Conservation (phyloP, 2,888 invertebrate genomes). For the Formica aserva region DNA sequence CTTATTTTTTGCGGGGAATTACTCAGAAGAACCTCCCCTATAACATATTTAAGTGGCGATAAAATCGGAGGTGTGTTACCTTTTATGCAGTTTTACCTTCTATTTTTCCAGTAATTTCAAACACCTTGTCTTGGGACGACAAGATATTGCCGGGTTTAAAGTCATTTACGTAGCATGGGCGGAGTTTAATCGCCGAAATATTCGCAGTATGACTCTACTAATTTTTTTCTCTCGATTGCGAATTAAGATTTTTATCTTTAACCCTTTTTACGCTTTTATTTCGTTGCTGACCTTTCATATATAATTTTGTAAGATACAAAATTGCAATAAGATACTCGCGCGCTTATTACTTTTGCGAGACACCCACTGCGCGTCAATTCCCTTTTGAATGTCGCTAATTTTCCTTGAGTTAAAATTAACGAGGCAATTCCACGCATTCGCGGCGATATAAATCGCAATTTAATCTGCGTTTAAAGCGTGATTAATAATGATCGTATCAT, state of each 20-base stretch:
- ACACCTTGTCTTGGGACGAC: not conserved
- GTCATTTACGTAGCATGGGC: not conserved
- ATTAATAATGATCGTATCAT: constrained; percentile 48
- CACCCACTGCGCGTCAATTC: constrained; percentile 29
- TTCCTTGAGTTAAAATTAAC: constrained; percentile 47
- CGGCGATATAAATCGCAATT: constrained; percentile 52
- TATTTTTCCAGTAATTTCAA: not conserved
- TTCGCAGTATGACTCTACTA: not conserved
- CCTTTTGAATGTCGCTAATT: constrained; percentile 42
- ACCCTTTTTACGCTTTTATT: not conserved
- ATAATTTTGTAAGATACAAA: not conserved
- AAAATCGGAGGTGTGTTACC: too few species aligned
- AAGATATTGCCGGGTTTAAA: not conserved
- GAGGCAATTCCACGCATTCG: constrained; percentile 17
- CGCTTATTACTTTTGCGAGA: constrained; percentile 18
- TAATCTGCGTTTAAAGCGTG: constrained; percentile 51
- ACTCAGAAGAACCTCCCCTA: too few species aligned
- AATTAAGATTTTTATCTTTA: constrained; percentile 1
- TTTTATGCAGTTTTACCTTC: not conserved
- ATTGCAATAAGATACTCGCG: not conserved
- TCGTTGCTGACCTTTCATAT: not conserved
- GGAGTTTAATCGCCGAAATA: not conserved
- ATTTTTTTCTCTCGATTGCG: not conserved
- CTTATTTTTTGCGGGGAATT: too few species aligned
- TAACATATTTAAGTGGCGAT: too few species aligned